Evolutionary conservation across 2,113 vertebrate genomes (phyloP), one percentile per base, ranked within the genome.

Genomic region (Melanerpes formicivorus): DNA sequence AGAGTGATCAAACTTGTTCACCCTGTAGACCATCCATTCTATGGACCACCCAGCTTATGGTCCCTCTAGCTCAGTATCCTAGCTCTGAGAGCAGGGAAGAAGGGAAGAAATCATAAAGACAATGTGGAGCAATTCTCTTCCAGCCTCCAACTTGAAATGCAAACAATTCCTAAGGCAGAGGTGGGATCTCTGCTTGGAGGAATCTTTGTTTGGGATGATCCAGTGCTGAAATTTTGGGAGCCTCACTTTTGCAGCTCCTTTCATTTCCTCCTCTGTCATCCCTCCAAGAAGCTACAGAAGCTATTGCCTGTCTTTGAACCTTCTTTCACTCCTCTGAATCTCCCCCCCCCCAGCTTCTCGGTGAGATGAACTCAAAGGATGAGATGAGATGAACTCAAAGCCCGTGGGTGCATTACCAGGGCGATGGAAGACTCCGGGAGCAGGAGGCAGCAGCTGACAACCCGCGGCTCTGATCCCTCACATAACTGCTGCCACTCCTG

Each of bases 361-460:
- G 12, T 1, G 6, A 55, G 81, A 5, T 1, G 10, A 1, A 44
- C 42, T 44, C 42, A 44, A 44, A 44, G 42, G 42, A 44, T 15
- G 42, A 21, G 34, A 25, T 3, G 22, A 18, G 44, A 48, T 10
- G 29, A 23, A 67, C 30, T 40, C 15, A 77, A 72, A 76, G 9
- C 16, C 32, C 26, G 2, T 4, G 55, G 1, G 0, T 19, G 40
- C 3, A 0, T 58, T 63, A 17, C 19, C 1, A 0, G 9, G 37
- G 11, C 0, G 2, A 22, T 72, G 88, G 66, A 15, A 75, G 59
- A 52, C 22, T n/a, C 52, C 3, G 0, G 19, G 27, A 88, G 50
- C 86, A 17, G 27, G 8, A 2, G 3, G 86, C 63, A 62, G 69
- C 69, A 1, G 46, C 65, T 64, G 84, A 18, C 32, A 3, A 71